Evolutionary conservation across 2,888 invertebrate genomes (phyloP).

Genomic region (Elgonia sp.): DNA sequence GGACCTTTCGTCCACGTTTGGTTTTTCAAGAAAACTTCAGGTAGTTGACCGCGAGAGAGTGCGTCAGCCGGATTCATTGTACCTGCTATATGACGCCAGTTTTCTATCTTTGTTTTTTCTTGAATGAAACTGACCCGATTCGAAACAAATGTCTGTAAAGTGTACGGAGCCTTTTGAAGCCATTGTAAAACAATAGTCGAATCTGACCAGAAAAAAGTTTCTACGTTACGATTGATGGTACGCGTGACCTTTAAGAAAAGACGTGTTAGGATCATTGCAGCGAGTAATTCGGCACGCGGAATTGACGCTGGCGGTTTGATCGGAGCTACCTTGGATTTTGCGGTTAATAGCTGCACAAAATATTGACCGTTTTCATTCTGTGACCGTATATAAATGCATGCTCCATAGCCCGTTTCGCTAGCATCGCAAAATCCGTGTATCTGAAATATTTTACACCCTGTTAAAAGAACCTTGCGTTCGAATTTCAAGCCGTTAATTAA

Average conservation of each 20-base stretch:
- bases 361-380: not conserved
- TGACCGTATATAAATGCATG: slow-evolving; percentile 65
- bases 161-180: no score
- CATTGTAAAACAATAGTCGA: no score
- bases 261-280: slow-evolving; percentile 14
- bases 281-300: slow-evolving; percentile 23
- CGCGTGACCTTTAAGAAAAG: not conserved
- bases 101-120: no score
- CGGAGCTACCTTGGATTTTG: slow-evolving; percentile 20
- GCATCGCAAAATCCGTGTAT: slow-evolving; percentile 37
- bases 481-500: slow-evolving; percentile 65
- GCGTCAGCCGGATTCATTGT: no score
- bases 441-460: not conserved
- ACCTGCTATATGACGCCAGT: no score
- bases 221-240: no score
- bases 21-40: no score
- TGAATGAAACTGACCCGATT: no score
- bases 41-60: no score
- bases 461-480: slow-evolving; percentile 45
- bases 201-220: no score
- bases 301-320: not conserved
- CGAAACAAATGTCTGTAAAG: no score
- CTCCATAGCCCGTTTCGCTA: slow-evolving; percentile 74
- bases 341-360: not conserved
- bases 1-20: no score